Conservation (phyloP, 1,140 invertebrate genomes). For the Hyles euphorbiae region DNA sequence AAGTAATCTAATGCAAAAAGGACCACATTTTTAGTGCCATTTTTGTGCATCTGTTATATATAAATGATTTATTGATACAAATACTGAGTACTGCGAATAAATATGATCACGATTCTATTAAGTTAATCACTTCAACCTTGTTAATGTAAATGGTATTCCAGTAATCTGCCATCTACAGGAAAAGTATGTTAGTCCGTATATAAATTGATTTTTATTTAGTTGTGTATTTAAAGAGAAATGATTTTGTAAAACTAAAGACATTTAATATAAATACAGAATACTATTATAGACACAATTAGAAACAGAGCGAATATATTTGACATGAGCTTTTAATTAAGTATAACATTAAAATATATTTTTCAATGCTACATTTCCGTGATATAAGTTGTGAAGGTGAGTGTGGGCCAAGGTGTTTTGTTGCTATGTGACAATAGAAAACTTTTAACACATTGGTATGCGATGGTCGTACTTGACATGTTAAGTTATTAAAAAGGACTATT, state of each 20-base stretch:
- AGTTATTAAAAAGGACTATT: too few species aligned
- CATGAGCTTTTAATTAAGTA: too few species aligned
- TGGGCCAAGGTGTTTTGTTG: neutral
- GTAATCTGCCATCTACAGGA: slow-evolving; percentile 21
- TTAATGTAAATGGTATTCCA: slow-evolving; percentile 38
- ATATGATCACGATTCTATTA: slow-evolving; percentile 45
- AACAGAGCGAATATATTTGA: too few species aligned
- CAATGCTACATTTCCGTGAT: too few species aligned
- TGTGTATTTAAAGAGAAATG: too few species aligned
- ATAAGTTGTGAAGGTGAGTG: too few species aligned
- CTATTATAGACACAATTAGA: too few species aligned
- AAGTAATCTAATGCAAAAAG: slow-evolving; percentile 79
- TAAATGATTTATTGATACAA: slow-evolving; percentile 3
- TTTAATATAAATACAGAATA: too few species aligned
- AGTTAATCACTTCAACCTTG: slow-evolving; percentile 54
- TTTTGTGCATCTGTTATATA: neutral
- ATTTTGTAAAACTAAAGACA: too few species aligned
- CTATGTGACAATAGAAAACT: neutral
- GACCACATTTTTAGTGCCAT: neutral
- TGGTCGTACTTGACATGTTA: too few species aligned
- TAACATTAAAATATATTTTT: too few species aligned
- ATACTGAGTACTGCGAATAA: slow-evolving; percentile 9
- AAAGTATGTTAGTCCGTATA: neutral
- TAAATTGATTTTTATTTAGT: too few species aligned
- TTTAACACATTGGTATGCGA: neutral